These are phyloP conservation scores for Phoebastria nigripes DNA, from an alignment of 2,797 vertebrate genomes.

Conservation along the genomic window DNA sequence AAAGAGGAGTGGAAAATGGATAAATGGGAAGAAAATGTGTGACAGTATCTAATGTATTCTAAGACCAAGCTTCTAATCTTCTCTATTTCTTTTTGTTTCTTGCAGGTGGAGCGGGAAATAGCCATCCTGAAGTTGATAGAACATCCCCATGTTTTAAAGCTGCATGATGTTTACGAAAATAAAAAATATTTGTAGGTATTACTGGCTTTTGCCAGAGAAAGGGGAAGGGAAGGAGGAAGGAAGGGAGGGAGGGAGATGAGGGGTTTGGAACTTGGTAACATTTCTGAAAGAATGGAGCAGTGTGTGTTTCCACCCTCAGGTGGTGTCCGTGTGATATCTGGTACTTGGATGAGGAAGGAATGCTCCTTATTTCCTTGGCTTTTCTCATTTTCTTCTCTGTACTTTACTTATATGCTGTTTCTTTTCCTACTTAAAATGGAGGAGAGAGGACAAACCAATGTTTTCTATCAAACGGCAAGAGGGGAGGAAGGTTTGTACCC, in stretches of 20 bases:
- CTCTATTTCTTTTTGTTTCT: slow-evolving; percentile 51
- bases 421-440: neutral
- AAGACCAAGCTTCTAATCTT: slow-evolving; percentile 15
- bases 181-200: slow-evolving; percentile 98
- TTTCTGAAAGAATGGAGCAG: neutral
- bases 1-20: neutral
- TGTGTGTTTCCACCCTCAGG: neutral
- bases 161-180: slow-evolving; percentile 97
- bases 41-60: neutral
- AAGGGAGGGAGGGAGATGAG: slow-evolving; percentile 1
- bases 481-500: neutral
- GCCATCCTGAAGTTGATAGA: slow-evolving; percentile 97
- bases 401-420: neutral
- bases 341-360: neutral
- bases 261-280: neutral
- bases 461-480: neutral
- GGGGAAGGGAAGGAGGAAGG: neutral
- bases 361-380: neutral
- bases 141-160: slow-evolving; percentile 96
- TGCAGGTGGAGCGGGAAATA: slow-evolving; percentile 96
- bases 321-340: neutral
- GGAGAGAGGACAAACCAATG: neutral
- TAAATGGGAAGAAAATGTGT: neutral
- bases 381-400: neutral
- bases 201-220: slow-evolving; percentile 26